phyloP scores from a whole-genome alignment of 2,797 vertebrate species.

The Telmatherina bonti region DNA sequence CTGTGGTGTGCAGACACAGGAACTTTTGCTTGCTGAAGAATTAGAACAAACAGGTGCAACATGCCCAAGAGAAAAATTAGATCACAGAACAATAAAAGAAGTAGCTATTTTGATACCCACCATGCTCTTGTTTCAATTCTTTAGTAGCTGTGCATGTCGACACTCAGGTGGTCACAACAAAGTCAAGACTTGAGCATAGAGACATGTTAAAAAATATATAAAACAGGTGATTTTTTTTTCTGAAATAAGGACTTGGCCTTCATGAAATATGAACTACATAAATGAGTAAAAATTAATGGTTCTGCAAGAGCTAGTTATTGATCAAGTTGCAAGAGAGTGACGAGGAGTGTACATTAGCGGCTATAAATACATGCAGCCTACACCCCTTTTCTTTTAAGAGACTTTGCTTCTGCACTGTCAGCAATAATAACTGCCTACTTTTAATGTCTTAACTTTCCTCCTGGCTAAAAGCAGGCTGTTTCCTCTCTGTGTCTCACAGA shows the following conservation, averaged over 20 bases:
- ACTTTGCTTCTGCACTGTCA: slow-evolving; percentile 21
- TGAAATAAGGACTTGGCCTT: slow-evolving; percentile 16
- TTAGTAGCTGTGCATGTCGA: slow-evolving; percentile 8
- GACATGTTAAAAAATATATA: background rate
- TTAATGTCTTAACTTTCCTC: slow-evolving; percentile 4
- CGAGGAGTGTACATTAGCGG: slow-evolving; percentile 13
- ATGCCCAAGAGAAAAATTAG: slow-evolving; percentile 32
- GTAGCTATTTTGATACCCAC: slow-evolving; percentile 42
- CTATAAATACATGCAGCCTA: slow-evolving; percentile 23
- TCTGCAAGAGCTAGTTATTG: slow-evolving; percentile 27
- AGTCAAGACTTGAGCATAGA: background rate
- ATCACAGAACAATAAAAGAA: slow-evolving; percentile 15
- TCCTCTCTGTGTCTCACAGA: slow-evolving; percentile 78
- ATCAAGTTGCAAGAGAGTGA: slow-evolving; percentile 38
- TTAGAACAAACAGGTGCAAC: slow-evolving; percentile 55
- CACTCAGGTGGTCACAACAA: background rate
- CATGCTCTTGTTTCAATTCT: slow-evolving; percentile 25
- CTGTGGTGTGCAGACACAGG: slow-evolving; percentile 22
- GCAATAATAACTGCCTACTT: background rate
- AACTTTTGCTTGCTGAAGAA: slow-evolving; percentile 13
- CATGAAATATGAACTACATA: slow-evolving; percentile 18
- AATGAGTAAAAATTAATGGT: slow-evolving; percentile 11
- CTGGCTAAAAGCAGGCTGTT: slow-evolving; percentile 14
- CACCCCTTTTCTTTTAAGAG: slow-evolving; percentile 5
- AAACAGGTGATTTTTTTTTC: slow-evolving; percentile 16